These are phyloP conservation scores for Stigmatopora argus DNA, from an alignment of 2,113 vertebrate species.

Conservation along the genomic window DNA sequence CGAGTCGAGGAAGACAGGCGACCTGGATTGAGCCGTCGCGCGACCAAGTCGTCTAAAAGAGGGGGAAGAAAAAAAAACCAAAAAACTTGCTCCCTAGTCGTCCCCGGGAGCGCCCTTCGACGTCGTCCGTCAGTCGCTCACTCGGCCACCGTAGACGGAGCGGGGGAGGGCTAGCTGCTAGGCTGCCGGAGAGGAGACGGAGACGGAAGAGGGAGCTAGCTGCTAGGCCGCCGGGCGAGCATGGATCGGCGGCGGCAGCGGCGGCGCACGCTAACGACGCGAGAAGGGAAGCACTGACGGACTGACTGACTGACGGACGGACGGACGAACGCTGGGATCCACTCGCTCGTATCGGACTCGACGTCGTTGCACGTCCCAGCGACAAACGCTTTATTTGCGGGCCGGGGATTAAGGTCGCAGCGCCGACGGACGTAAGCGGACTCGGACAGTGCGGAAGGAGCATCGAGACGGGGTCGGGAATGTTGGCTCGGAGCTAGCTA, in stretches of 20 bases:
- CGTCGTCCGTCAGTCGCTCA: neutral
- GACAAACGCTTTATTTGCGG: constrained; percentile 57
- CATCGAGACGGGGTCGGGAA: constrained; percentile 31
- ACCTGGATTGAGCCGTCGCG: constrained; percentile 46
- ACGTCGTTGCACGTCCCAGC: too few relatives aligned
- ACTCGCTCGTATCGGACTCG: too few relatives aligned
- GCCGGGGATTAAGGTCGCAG: constrained; percentile 52
- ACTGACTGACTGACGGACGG: constrained; percentile 17
- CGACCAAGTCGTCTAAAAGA: constrained; percentile 37
- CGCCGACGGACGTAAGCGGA: too few relatives aligned
- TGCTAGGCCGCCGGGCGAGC: constrained; percentile 16
- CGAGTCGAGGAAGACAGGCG: constrained; percentile 13
- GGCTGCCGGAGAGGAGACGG: too few relatives aligned
- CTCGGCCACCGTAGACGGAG: too few relatives aligned
- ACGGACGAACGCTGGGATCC: too few relatives aligned
- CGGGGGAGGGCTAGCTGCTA: too few relatives aligned
- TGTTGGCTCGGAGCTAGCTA: constrained; percentile 54
- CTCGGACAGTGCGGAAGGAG: too few relatives aligned
- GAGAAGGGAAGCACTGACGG: constrained; percentile 23
- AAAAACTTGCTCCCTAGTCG: neutral
- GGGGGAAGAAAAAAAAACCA: neutral
- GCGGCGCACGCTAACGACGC: constrained; percentile 11
- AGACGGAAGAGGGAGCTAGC: constrained; percentile 8
- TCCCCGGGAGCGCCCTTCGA: neutral
- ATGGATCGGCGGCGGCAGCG: constrained; percentile 45